phyloP scores from a whole-genome alignment of 2,113 vertebrate species.

The Paramisgurnus dabryanus region DNA sequence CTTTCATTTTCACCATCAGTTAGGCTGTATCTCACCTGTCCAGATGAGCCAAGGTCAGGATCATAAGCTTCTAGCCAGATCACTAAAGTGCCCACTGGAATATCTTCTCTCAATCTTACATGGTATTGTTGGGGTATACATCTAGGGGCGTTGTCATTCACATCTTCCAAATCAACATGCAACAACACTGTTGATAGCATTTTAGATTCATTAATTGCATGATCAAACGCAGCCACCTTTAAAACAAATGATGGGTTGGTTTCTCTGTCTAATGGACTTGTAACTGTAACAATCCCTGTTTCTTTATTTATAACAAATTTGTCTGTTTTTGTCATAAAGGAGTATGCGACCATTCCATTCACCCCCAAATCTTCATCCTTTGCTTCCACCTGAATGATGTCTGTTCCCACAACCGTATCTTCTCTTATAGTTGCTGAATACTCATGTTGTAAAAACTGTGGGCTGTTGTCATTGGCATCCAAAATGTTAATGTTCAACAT shows the following conservation, averaged over 20 bases:
- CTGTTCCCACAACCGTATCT: constrained; percentile 71
- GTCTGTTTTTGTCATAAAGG: constrained; percentile 79
- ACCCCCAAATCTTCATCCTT: constrained; percentile 77
- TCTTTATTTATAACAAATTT: constrained; percentile 74
- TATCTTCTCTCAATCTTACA: constrained; percentile 81
- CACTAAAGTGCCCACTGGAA: constrained; percentile 80
- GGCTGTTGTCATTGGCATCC: constrained; percentile 82
- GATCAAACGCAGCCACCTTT: constrained; percentile 80
- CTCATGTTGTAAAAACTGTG: constrained; percentile 77
- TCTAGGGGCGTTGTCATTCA: constrained; percentile 82
- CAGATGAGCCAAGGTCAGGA: constrained; percentile 77
- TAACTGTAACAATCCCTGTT: constrained; percentile 77
- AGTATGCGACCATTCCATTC: constrained; percentile 78
- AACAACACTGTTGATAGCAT: constrained; percentile 75
- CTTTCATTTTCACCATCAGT: constrained; percentile 74
- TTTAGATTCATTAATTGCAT: constrained; percentile 72
- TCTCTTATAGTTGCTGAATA: constrained; percentile 81
- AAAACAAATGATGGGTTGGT: constrained; percentile 68
- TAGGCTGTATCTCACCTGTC: constrained; percentile 81
- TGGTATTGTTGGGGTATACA: constrained; percentile 79
- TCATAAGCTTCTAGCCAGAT: constrained; percentile 82
- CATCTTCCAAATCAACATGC: constrained; percentile 78
- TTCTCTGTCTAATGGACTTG: constrained; percentile 75
- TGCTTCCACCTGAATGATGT: constrained; percentile 83
- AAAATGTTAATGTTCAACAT: constrained; percentile 75